A percentile compares a stretch with the other conserved stretches of the same genome.
These are phyloP conservation scores for Melangyna quadrimaculata DNA, from an alignment of 2,888 invertebrate genomes.

Conservation along the genomic window DNA sequence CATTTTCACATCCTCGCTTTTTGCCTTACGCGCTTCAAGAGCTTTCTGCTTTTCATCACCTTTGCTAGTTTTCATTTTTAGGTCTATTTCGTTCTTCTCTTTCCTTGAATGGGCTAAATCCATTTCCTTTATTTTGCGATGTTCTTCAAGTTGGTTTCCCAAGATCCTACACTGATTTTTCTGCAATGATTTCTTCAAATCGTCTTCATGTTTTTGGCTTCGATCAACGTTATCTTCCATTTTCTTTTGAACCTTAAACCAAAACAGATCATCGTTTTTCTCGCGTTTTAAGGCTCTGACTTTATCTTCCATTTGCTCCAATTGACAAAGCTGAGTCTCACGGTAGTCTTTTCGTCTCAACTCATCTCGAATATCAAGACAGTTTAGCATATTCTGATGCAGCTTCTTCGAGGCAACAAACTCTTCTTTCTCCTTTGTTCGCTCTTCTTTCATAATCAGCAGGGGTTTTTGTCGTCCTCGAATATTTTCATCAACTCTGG, in stretches of 20 bases:
- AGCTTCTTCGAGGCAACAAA: slow-evolving; percentile 76
- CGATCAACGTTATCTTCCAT: slow-evolving; percentile 73
- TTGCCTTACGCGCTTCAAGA: slow-evolving; percentile 74
- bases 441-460: slow-evolving; percentile 75
- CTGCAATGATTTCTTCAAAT: slow-evolving; percentile 72
- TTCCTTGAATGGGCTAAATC: slow-evolving; percentile 2
- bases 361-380: slow-evolving; percentile 77
- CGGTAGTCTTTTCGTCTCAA: slow-evolving; percentile 75
- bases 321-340: slow-evolving; percentile 75
- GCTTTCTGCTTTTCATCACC: slow-evolving; percentile 73
- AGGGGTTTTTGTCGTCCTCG: slow-evolving; percentile 75
- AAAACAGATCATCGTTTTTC: slow-evolving; percentile 74
- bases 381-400: slow-evolving; percentile 77
- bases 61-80: slow-evolving; percentile 66
- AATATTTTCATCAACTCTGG: slow-evolving; percentile 77
- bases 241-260: slow-evolving; percentile 74
- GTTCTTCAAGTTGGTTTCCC: slow-evolving; percentile 73
- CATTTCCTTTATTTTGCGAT: slow-evolving; percentile 57
- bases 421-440: slow-evolving; percentile 71
- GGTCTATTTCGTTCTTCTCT: background rate
- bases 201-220: slow-evolving; percentile 72
- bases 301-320: slow-evolving; percentile 78
- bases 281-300: slow-evolving; percentile 73
- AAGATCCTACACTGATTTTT: slow-evolving; percentile 72
- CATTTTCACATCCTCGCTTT: slow-evolving; percentile 20